A percentile compares a stretch with the other conserved stretches of the same genome.
Conservation (phyloP, 2,113 vertebrate species). For the Phodopus roborovskii region DNA sequence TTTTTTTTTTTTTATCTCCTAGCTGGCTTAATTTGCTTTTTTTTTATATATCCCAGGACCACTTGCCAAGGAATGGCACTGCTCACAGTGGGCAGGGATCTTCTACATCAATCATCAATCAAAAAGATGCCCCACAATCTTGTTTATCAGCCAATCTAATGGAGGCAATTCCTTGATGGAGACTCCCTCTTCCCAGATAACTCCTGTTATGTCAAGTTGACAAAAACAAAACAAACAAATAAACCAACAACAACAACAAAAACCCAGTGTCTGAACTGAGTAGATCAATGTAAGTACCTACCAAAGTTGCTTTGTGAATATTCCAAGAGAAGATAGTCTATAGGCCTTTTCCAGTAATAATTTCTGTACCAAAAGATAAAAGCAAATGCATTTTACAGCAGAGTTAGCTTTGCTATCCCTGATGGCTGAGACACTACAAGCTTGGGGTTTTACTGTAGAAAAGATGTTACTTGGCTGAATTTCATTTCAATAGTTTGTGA, state of each 20-base stretch:
- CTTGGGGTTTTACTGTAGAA: slow-evolving; percentile 24
- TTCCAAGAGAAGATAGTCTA: not conserved
- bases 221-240: not conserved
- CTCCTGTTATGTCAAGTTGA: not conserved
- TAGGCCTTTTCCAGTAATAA: not conserved
- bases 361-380: not conserved
- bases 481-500: slow-evolving; percentile 18
- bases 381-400: not conserved
- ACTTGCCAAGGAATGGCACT: not conserved
- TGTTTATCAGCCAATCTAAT: not conserved
- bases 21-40: not conserved
- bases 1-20: not conserved
- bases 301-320: not conserved
- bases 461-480: not conserved
- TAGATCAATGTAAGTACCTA: not conserved
- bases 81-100: not conserved
- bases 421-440: not conserved
- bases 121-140: not conserved
- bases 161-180: not conserved
- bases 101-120: not conserved
- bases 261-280: not conserved
- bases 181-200: not conserved
- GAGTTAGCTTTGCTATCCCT: slow-evolving; percentile 5
- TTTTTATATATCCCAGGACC: not conserved
- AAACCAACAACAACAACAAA: not conserved